A percentile compares a stretch with the other conserved stretches of the same genome.
phyloP scores from a whole-genome alignment of 2,797 vertebrate genomes.

The Xenopus petersii region DNA sequence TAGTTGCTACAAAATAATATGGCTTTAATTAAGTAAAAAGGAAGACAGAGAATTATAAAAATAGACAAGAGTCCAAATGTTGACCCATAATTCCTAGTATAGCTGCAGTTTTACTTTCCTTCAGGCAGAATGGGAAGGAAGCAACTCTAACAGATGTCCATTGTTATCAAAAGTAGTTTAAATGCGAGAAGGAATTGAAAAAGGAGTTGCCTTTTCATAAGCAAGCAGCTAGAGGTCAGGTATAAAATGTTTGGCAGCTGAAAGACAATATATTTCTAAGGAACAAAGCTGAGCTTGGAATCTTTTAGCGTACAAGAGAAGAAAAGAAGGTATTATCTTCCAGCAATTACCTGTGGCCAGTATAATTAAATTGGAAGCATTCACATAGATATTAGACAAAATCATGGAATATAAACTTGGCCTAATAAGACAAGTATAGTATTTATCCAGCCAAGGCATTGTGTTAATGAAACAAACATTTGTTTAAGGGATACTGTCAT shows the following conservation, averaged over 20 bases:
- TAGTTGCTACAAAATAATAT: neutral
- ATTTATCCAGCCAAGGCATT: too few species aligned
- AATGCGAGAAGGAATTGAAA: conserved; percentile 13
- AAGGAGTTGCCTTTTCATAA: conserved; percentile 16
- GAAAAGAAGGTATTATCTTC: conserved; percentile 39
- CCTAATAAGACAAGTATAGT: too few species aligned
- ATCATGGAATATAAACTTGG: neutral
- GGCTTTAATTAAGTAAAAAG: neutral
- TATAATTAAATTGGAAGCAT: conserved; percentile 30
- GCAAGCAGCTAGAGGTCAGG: conserved; percentile 31
- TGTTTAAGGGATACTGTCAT: too few species aligned
- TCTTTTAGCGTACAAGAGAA: conserved; percentile 27
- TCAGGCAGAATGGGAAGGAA: conserved; percentile 2
- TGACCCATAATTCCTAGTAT: neutral
- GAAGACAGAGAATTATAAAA: neutral
- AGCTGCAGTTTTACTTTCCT: neutral
- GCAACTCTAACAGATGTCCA: conserved; percentile 24
- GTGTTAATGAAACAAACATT: too few species aligned
- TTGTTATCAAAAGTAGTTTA: conserved; percentile 33
- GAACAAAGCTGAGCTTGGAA: conserved; percentile 38
- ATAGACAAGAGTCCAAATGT: neutral
- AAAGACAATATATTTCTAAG: conserved; percentile 39
- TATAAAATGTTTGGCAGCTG: conserved; percentile 36
- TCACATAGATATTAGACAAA: conserved; percentile 20
- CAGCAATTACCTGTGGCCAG: conserved; percentile 34